Conservation (phyloP, 2,113 vertebrate species). For the Calonectris borealis region DNA sequence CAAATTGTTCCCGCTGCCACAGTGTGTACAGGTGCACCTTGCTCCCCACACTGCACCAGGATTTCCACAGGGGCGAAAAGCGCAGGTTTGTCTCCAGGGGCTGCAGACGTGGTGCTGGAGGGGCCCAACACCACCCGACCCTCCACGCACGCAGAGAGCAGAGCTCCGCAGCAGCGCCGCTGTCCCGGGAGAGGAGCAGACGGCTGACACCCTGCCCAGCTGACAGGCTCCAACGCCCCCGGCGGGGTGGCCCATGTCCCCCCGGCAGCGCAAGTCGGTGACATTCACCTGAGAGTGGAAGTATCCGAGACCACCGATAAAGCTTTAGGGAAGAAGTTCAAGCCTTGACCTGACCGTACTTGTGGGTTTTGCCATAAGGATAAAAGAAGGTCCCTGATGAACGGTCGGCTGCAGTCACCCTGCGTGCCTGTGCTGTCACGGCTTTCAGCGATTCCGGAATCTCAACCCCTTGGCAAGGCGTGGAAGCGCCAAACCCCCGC, state of each 20-base stretch:
- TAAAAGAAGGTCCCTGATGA: not conserved
- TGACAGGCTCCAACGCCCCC: accelerated
- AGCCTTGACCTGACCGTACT: not conserved
- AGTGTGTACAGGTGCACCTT: not conserved
- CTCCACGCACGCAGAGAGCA: not conserved
- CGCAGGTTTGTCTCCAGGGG: not conserved
- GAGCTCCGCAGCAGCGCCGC: not conserved
- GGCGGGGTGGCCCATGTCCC: too few species aligned
- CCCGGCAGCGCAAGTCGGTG: accelerated
- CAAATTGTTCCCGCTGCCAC: not conserved
- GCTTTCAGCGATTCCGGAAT: not conserved
- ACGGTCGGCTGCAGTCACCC: not conserved
- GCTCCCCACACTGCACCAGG: accelerated
- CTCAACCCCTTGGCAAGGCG: accelerated
- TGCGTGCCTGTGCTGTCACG: accelerated
- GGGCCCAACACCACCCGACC: accelerated
- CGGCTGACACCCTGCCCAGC: not conserved
- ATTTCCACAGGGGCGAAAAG: not conserved
- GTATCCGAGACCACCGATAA: accelerated
- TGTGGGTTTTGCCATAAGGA: accelerated
- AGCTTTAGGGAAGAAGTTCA: not conserved
- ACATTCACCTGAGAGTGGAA: not conserved
- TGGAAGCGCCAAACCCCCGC: not conserved
- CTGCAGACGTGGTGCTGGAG: not conserved
- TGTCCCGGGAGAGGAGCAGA: not conserved